Evolutionary conservation across 35 echinoderm and acorn worm genomes (phyloP).

Genomic region (Nesometra sesokonis): DNA sequence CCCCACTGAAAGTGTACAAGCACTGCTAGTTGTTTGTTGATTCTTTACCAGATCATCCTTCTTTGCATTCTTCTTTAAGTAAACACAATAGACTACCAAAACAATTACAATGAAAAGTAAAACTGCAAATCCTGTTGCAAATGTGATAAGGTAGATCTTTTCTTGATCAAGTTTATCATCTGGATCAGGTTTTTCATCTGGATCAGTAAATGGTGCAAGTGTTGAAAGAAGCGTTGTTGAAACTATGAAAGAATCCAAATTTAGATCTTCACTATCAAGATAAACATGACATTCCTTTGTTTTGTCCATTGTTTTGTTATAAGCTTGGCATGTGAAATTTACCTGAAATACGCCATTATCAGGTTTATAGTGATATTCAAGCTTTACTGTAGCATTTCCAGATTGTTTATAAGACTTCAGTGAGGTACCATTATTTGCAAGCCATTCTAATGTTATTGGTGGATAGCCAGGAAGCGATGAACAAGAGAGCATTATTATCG

Average conservation of each 20-base stretch:
- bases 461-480: background rate
- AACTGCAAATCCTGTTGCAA: background rate
- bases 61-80: no score
- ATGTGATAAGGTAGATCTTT: background rate
- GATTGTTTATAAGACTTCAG: background rate
- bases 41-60: no score
- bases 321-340: background rate
- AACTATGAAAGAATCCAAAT: no score
- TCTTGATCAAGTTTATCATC: background rate
- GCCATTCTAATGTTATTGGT: background rate
- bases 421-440: background rate
- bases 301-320: no score
- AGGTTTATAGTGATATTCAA: background rate
- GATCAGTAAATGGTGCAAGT: background rate
- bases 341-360: background rate
- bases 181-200: background rate
- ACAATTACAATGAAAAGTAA: background rate
- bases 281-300: no score
- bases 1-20: no score
- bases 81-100: background rate
- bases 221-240: background rate
- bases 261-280: no score
- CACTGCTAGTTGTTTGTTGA: no score
- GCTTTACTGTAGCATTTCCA: background rate
- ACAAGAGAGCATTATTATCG: background rate